Evolutionary conservation across 2,888 invertebrate genomes (phyloP).

Genomic region (Perizoma flavofasciatum): DNA sequence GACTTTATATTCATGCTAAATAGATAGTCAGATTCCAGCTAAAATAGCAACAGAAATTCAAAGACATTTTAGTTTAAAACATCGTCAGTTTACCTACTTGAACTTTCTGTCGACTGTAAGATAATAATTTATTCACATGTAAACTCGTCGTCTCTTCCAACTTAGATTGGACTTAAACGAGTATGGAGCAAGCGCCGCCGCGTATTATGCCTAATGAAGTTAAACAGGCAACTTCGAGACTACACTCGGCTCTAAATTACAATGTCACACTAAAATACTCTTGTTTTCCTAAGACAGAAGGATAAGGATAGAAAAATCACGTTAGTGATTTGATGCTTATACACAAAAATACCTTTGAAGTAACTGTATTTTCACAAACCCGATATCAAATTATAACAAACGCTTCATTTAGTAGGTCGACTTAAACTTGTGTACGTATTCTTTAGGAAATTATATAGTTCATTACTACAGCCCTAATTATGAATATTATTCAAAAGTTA

Average conservation of each 20-base stretch:
- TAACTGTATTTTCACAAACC: no score
- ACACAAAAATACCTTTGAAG: no score
- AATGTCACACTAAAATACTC: constrained; percentile 49
- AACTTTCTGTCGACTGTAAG: constrained; percentile 65
- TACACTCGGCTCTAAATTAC: constrained; percentile 59
- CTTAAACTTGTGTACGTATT: neutral
- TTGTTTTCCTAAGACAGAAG: constrained; percentile 19
- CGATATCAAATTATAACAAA: no score
- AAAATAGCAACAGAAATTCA: constrained; percentile 41
- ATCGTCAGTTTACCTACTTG: constrained; percentile 40
- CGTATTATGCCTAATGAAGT: constrained; percentile 81
- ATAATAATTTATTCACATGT: constrained; percentile 82
- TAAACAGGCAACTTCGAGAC: constrained; percentile 66
- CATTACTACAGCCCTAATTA: neutral
- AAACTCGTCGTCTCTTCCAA: constrained; percentile 74
- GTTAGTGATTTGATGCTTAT: no score
- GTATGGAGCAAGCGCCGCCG: constrained; percentile 72
- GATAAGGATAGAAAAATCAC: no score
- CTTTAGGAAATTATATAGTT: neutral
- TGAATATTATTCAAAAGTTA: neutral
- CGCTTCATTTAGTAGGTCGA: no score
- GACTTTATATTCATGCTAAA: constrained; percentile 29
- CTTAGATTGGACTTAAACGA: constrained; percentile 84
- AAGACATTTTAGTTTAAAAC: constrained; percentile 46
- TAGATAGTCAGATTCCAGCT: constrained; percentile 29